phyloP scores from a whole-genome alignment of 2,113 vertebrate species.

The Erythrocercus mccallii region DNA sequence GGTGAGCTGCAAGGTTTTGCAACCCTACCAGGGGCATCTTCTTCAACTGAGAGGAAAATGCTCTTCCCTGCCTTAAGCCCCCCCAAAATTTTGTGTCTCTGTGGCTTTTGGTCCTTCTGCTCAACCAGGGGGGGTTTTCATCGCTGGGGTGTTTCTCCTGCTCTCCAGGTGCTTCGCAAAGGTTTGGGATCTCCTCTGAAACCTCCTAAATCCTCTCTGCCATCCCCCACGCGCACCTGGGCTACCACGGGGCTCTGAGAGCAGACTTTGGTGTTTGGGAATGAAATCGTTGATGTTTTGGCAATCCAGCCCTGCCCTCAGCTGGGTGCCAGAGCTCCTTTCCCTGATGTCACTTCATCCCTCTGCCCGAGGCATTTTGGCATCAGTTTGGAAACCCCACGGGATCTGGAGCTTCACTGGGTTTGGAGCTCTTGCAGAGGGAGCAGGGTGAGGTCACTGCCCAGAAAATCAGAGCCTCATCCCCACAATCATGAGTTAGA shows the following conservation, averaged over 20 bases:
- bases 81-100: neutral
- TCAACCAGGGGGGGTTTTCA: neutral
- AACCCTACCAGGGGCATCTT: neutral
- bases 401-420: neutral
- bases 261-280: accelerated
- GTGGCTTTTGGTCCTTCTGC: neutral
- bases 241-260: neutral
- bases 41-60: neutral
- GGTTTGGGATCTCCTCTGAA: neutral
- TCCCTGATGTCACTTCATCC: neutral
- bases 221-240: neutral
- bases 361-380: neutral
- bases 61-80: neutral
- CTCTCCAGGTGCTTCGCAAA: neutral
- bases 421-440: neutral
- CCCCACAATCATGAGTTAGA: neutral
- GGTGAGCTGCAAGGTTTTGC: neutral
- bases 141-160: neutral
- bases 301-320: neutral
- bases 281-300: neutral
- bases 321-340: neutral
- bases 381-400: neutral
- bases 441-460: neutral
- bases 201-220: neutral
- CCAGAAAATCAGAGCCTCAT: neutral